Base-by-base conservation (phyloP, 2,888 invertebrate genomes). In the Thera obeliscata region DNA sequence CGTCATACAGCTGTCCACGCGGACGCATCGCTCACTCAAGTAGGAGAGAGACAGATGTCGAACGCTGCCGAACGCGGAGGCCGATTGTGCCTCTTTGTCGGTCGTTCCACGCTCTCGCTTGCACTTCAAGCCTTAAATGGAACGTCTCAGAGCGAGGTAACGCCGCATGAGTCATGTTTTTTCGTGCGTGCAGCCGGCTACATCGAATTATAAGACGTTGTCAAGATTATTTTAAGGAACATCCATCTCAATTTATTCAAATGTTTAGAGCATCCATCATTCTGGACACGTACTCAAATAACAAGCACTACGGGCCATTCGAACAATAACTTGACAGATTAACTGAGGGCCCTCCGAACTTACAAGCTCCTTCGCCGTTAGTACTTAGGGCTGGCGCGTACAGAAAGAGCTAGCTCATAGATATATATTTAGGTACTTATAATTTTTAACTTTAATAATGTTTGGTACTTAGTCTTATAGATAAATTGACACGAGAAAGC, bases 301-400 rank as follows among this genome's bases (percentile, higher is more conserved):
- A 59, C 49, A 52, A 50, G 61, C 55, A 54, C 52, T 43, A 52
- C 55, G 66, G 12, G 49, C 63, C 72, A 72, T 73, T 75, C 59
- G 52, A 78, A 81, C 80, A 80, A 78, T 81, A 78, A 79, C 78
- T 76, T 77, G 81, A 79, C 78, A 80, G 81, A 81, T 82, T 82
- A 81, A 79, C 78, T 56, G 70, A 81, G 77, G 72, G 66, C 71
- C 71, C 80, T 79, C 64, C 59, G 12, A 76, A 81, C 76, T 79
- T 78, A 61, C 64, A 69, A 81, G 77, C 80, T 80, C 74, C 77
- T 71, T 67, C 70, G 72, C 67, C 73, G 65, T 41, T 41, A 7
- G 38, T 66, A 56, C 63, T 69, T 60, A 60, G 52, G 46, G 33
- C 41, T 33, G 9, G 38, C 11, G 56, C 52, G 41, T 4, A n/a